These are phyloP conservation scores for Parazoanthus darwini DNA, from an alignment of 92 coral and sea anemone genomes.

Conservation along the genomic window DNA sequence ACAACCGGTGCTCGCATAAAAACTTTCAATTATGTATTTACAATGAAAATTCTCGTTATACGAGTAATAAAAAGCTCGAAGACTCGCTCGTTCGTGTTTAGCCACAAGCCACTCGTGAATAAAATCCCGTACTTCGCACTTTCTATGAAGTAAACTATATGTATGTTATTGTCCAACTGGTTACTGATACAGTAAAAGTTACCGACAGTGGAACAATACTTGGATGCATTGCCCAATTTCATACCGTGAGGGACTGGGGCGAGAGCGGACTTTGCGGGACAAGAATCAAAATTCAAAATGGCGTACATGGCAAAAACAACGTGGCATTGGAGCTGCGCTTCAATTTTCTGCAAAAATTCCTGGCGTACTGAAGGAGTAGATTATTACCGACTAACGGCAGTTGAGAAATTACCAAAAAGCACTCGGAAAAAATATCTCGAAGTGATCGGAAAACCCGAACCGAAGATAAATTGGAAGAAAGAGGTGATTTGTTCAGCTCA, in stretches of 20 bases:
- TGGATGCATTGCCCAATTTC: slow-evolving; percentile 24
- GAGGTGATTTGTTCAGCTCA: slow-evolving; percentile 25
- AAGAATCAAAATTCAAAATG: slow-evolving; percentile 26
- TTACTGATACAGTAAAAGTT: too few relatives aligned
- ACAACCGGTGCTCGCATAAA: too few relatives aligned
- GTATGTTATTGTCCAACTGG: too few relatives aligned
- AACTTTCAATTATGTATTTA: too few relatives aligned
- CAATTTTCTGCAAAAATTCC: slow-evolving; percentile 17
- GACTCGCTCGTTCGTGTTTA: too few relatives aligned
- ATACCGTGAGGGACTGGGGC: slow-evolving; percentile 51
- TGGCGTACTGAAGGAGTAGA: slow-evolving; percentile 18
- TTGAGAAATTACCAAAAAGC: slow-evolving; percentile 5
- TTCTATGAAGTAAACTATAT: too few relatives aligned
- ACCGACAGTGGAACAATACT: too few relatives aligned
- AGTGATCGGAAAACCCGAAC: slow-evolving; percentile 3
- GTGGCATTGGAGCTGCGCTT: slow-evolving; percentile 25
- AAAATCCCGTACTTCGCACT: too few relatives aligned
- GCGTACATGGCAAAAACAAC: slow-evolving; percentile 5
- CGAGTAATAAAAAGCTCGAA: too few relatives aligned
- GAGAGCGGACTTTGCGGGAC: slow-evolving; percentile 41
- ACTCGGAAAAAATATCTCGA: background rate
- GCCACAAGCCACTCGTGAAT: too few relatives aligned
- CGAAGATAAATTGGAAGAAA: slow-evolving; percentile 13
- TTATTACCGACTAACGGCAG: slow-evolving; percentile 18
- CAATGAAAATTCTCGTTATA: too few relatives aligned